Percentiles rank a stretch among this genome's conserved stretches.
Conservation (phyloP, 2,888 invertebrate genomes). For the Tiphia femorata region DNA sequence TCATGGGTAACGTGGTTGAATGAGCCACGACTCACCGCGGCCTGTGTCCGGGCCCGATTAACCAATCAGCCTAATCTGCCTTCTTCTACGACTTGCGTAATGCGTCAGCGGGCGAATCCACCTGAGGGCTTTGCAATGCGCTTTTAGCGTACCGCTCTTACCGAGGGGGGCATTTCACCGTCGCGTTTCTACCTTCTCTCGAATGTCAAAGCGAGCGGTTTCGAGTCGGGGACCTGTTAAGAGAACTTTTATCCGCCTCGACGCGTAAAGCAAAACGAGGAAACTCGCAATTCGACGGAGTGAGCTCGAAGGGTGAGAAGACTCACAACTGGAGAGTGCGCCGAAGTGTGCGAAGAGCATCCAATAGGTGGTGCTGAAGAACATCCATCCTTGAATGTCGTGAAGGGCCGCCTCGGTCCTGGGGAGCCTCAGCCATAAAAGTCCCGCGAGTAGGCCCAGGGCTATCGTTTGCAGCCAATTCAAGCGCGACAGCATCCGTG, state of each 20-base stretch:
- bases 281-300: too few species aligned
- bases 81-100: slow-evolving; percentile 30
- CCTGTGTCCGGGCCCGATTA: slow-evolving; percentile 35
- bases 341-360: slow-evolving; percentile 85
- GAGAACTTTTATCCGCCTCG: background rate
- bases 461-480: slow-evolving; percentile 84
- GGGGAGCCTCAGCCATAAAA: slow-evolving; percentile 85
- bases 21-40: slow-evolving; percentile 18
- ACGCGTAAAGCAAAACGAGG: background rate
- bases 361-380: slow-evolving; percentile 87
- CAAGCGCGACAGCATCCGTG: slow-evolving; percentile 81
- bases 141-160: background rate
- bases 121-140: slow-evolving; percentile 17
- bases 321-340: slow-evolving; percentile 83
- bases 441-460: slow-evolving; percentile 79
- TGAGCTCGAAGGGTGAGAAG: background rate
- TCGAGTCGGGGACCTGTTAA: too few species aligned
- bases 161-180: too few species aligned
- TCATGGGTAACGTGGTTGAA: slow-evolving; percentile 21
- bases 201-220: too few species aligned
- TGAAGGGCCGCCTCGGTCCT: slow-evolving; percentile 80
- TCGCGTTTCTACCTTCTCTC: too few species aligned
- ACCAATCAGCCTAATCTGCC: slow-evolving; percentile 36
- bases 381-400: slow-evolving; percentile 88
- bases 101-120: slow-evolving; percentile 7